Percentiles rank a stretch among this genome's conserved stretches.
phyloP scores from a whole-genome alignment of 2,113 vertebrate species.

The Syngnathus floridae region DNA sequence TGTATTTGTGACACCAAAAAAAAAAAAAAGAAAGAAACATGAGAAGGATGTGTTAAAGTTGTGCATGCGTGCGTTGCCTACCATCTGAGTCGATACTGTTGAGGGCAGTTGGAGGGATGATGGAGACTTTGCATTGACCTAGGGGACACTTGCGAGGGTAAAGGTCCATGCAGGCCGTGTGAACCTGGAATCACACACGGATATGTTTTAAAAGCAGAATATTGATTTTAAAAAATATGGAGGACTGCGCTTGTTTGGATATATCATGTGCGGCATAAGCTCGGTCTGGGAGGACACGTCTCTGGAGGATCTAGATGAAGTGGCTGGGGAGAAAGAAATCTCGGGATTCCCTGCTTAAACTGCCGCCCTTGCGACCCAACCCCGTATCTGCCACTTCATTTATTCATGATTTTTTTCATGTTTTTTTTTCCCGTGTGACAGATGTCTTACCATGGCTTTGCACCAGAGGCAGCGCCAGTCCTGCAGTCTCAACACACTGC shows the following conservation, averaged over 20 bases:
- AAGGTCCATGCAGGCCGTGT: slow-evolving; percentile 92
- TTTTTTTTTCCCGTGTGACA: neutral
- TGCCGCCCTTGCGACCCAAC: too few species aligned
- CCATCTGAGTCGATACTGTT: slow-evolving; percentile 99
- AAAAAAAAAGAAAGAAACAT: too few species aligned
- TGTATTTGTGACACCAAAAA: too few species aligned
- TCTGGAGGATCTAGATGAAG: too few species aligned
- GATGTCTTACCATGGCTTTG: slow-evolving; percentile 86
- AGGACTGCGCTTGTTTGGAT: too few species aligned
- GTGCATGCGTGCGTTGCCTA: slow-evolving; percentile 59
- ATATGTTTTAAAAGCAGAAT: too few species aligned
- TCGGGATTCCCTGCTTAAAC: too few species aligned
- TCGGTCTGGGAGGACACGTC: too few species aligned
- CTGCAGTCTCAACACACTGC: slow-evolving; percentile 91
- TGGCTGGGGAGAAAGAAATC: too few species aligned
- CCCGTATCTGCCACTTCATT: neutral
- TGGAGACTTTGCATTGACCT: slow-evolving; percentile 96
- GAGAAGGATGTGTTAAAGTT: neutral
- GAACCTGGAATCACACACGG: slow-evolving; percentile 72
- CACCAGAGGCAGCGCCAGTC: slow-evolving; percentile 99
- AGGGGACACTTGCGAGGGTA: slow-evolving; percentile 92
- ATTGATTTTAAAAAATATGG: too few species aligned
- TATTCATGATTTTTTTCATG: neutral
- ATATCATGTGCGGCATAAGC: too few species aligned
- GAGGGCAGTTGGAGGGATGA: slow-evolving; percentile 94